Evolutionary conservation across 2,888 invertebrate genomes (phyloP), one percentile per base, ranked within the genome.

Genomic region (Dastarcus helophoroides): DNA sequence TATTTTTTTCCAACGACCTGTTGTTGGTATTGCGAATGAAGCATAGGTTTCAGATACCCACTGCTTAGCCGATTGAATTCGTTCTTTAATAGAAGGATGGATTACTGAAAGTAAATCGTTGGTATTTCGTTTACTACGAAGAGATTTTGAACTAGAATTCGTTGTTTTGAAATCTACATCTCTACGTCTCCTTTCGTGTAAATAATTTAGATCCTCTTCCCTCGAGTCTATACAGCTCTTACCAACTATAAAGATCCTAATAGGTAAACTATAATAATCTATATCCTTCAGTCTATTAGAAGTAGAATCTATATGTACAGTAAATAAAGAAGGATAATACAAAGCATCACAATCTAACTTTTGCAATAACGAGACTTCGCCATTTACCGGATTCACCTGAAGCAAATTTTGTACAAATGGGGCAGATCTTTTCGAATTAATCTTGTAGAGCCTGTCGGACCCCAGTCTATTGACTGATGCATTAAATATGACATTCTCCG

Each of bases 31-130:
- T n/a, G 84, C 78, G 54, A 82, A 86, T 17, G 85, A 85, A 4
- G 85, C 85, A 44, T 83, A 77, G 0, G 86, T 86, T 58, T 86
- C 86, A 9, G 84, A 79, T 51, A 82, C 78, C 84, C 85, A 85
- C 53, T 82, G 80, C 50, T 78, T 81, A 8, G 85, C 84, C 48
- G 82, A 80, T 6, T 78, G 68, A 39, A 82, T 71, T 54, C 76
- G 72, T 8, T 72, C 64, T 53, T 77, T 76, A 46, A 76, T 64
- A 22, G 71, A 66, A 56, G 73, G 69, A 53, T 73, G 71, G 26
- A 71, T 66, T n/a, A 47, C 43, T n/a, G 42, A 40, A 35, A 54
- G 47, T 30, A 54, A 48, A 2, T 51, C 52, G 40, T 53, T 44
- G 6, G n/a, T 17, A 7, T 6, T 6, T n/a, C n/a, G 19, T 17